Conservation (phyloP, 2,113 vertebrate genomes). For the Odocoileus hemionus region DNA sequence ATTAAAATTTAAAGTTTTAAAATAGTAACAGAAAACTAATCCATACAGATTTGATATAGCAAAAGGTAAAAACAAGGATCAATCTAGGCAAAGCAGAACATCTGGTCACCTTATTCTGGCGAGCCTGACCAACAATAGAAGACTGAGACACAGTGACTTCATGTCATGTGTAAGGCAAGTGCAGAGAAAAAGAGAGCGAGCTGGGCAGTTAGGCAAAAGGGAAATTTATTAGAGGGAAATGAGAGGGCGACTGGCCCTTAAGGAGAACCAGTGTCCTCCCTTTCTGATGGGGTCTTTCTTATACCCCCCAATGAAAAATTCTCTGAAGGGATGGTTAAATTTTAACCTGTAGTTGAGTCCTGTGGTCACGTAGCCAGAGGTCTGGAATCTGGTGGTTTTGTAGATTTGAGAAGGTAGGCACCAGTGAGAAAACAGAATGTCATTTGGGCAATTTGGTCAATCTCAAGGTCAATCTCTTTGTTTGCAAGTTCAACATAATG, state of each 20-base stretch:
- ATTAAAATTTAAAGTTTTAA: background rate
- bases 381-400: background rate
- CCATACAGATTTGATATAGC: background rate
- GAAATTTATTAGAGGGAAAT: background rate
- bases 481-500: background rate
- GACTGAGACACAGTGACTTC: background rate
- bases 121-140: background rate
- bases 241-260: background rate
- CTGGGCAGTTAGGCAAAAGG: background rate
- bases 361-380: background rate
- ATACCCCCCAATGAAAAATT: background rate
- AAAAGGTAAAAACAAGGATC: background rate
- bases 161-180: background rate
- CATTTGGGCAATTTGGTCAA: background rate
- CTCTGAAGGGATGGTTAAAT: background rate
- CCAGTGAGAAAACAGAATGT: background rate
- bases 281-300: background rate
- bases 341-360: background rate
- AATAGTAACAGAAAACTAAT: background rate
- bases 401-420: background rate
- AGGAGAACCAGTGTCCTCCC: background rate
- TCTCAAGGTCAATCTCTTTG: background rate
- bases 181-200: background rate
- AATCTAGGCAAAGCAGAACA: background rate
- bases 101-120: background rate